Conservation (phyloP, 1,140 invertebrate genomes). For the Triops cancriformis region DNA sequence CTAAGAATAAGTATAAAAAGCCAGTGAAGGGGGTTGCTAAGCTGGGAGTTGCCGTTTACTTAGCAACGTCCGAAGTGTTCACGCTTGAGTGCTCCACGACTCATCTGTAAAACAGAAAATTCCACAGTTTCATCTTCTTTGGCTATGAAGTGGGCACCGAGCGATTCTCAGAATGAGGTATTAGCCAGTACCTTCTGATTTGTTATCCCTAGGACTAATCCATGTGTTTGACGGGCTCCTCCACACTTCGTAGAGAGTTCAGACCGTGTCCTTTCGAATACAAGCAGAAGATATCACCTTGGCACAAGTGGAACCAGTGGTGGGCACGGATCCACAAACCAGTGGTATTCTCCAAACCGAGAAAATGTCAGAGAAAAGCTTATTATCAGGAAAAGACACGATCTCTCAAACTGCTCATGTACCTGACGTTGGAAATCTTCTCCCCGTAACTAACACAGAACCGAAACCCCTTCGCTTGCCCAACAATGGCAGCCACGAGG, state of each 20-base stretch:
- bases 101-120: not conserved
- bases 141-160: not conserved
- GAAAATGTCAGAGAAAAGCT: not conserved
- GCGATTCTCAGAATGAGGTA: not conserved
- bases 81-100: not conserved
- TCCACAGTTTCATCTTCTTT: not conserved
- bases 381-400: not conserved
- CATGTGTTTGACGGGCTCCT: not conserved
- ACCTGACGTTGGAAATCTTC: not conserved
- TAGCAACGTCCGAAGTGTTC: not conserved
- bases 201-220: not conserved
- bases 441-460: not conserved
- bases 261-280: not conserved
- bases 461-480: not conserved
- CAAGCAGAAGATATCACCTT: not conserved
- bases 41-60: constrained; percentile 12
- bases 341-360: not conserved
- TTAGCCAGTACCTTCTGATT: not conserved
- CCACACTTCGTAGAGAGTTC: not conserved
- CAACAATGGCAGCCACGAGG: not conserved
- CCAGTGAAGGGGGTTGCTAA: not conserved
- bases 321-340: not conserved
- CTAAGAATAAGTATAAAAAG: constrained; percentile 7
- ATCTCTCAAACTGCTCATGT: not conserved
- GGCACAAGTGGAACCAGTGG: not conserved